Base-by-base conservation (phyloP, 2,113 vertebrate genomes). In the Pollachius pollachius region DNA sequence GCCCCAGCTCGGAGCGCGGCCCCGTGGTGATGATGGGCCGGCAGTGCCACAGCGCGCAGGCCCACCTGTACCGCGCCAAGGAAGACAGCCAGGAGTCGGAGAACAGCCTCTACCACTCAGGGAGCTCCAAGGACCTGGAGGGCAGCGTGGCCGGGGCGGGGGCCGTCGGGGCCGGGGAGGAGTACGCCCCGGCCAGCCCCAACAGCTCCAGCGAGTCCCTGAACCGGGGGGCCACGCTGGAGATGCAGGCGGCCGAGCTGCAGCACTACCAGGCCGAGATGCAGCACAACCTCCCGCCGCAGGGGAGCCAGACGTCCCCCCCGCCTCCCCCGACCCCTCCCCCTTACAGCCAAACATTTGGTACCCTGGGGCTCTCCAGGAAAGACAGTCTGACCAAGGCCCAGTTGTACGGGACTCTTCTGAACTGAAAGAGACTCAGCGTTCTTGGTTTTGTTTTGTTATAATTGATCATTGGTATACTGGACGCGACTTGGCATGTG, bases 351-450 rank as follows among this genome's bases (percentile, higher is more conserved):
- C 94, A 95, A 72, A 92, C 93, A 87, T 94, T 94, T 85, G 94
- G 94, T 62, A 93, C 94, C 56, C 87, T 96, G 56, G 96, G 96
- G 71, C 94, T 99, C 77, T 95, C 94, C 79, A 93, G 97, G 75
- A 99, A 99, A 86, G 96, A 99, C 90, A 99, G 96, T 87, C 95
- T 99, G 76, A 99, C 96, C 69, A 99, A 99, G 89, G 97, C 97
- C 79, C 97, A 99, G 90, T 85, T 98, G 69, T 99, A 99, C 0
- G 97, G 97, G 30, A 99, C 96, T 48, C 90, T 99, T 86, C 94
- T 99, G 72, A 99, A 99, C 92, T 98, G 94, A 90, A 34, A 34
- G 72, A 79, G 62, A 67, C 66, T 66, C 64, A 21, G 15, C 48
- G 19, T 62, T 75, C 68, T 71, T 64, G 74, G 23, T 69, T 65